Conservation (phyloP, 2,888 invertebrate genomes). For the Lycophotia porphyrea region DNA sequence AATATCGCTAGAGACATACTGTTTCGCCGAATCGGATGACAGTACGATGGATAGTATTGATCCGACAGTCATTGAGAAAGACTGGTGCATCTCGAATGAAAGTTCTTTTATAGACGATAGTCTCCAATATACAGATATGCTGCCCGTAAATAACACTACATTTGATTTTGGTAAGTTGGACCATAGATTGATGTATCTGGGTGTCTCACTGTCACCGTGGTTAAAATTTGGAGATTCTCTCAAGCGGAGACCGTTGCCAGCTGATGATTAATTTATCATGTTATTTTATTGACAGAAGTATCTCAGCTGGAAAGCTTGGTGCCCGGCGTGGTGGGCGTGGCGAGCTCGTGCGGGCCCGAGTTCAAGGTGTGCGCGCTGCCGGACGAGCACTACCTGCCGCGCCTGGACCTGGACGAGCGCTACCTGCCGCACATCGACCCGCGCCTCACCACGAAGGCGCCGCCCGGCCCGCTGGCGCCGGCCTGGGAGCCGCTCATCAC, state of each 20-base stretch:
- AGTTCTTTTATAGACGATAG: constrained; percentile 53
- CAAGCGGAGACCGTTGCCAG: not conserved
- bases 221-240: not conserved
- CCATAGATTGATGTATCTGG: not conserved
- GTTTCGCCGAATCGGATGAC: constrained; percentile 68
- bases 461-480: not conserved
- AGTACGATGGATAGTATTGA: constrained; percentile 76
- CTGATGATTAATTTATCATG: not conserved
- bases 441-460: constrained; percentile 71
- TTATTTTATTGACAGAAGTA: constrained; percentile 14
- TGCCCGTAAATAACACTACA: constrained; percentile 66
- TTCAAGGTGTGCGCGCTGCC: constrained; percentile 67
- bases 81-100: constrained; percentile 69
- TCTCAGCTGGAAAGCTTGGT: not conserved
- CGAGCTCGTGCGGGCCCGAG: constrained; percentile 85
- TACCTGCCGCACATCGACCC: constrained; percentile 85
- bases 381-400: too few species aligned
- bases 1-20: constrained; percentile 62
- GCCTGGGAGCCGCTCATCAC: constrained; percentile 79
- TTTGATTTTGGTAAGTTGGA: constrained; percentile 73
- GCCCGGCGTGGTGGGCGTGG: too few species aligned
- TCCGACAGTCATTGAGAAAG: constrained; percentile 70
- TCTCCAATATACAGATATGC: constrained; percentile 68
- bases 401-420: constrained; percentile 76
- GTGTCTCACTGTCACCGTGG: not conserved